Conservation (phyloP, 23 tunicate species). For the Phallusia fumigata region DNA sequence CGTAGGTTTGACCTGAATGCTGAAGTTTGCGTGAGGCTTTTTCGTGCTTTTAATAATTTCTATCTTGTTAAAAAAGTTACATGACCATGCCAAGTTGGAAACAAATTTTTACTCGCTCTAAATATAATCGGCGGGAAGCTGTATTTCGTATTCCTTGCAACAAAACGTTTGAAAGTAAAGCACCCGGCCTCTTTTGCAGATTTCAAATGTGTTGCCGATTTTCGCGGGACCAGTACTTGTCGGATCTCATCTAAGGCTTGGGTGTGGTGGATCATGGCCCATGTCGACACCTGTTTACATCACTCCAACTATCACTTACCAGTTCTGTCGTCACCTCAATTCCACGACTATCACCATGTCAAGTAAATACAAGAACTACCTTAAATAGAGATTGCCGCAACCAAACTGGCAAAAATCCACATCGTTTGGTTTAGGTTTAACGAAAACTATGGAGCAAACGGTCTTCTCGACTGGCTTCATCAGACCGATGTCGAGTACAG, state of each 20-base stretch:
- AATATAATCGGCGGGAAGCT: no score
- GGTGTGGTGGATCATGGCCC: slow-evolving; percentile 47
- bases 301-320: slow-evolving; percentile 68
- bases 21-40: no score
- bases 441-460: slow-evolving; percentile 57
- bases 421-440: slow-evolving; percentile 36
- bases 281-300: slow-evolving; percentile 32
- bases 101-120: no score
- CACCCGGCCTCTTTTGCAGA: slow-evolving; percentile 29
- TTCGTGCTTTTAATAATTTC: no score
- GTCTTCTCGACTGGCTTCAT: slow-evolving; percentile 61
- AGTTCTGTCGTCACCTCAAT: slow-evolving; percentile 37
- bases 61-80: no score
- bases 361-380: slow-evolving; percentile 35
- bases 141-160: no score
- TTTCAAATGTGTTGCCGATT: slow-evolving; percentile 59
- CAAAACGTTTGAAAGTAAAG: no score
- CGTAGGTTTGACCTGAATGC: no score
- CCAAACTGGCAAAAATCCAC: no score
- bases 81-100: no score
- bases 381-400: no score
- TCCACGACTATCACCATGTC: slow-evolving; percentile 71
- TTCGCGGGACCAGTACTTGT: slow-evolving; percentile 35
- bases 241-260: slow-evolving; percentile 59
- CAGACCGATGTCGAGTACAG: slow-evolving; percentile 47